A percentile compares a stretch with the other conserved stretches of the same genome.
phyloP scores from a whole-genome alignment of 1,140 invertebrate genomes.

The Tribolium castaneum region DNA sequence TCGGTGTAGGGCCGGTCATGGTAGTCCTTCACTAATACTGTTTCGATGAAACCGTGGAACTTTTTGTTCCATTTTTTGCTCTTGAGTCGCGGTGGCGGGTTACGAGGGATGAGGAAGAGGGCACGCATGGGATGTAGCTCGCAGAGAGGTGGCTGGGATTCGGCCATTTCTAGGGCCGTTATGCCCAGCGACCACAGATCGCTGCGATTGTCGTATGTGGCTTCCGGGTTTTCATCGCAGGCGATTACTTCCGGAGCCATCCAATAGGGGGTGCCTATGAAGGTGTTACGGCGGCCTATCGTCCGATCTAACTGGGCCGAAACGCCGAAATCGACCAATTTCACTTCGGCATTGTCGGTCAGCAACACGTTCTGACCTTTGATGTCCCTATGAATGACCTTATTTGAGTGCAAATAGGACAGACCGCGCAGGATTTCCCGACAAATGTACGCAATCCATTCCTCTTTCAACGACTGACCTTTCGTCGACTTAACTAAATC shows the following conservation, averaged over 20 bases:
- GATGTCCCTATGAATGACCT: conserved; percentile 99
- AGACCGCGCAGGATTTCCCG: conserved; percentile 96
- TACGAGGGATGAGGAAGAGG: conserved; percentile 97
- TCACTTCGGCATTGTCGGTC: conserved; percentile 99
- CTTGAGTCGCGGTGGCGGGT: conserved; percentile 95
- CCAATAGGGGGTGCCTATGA: conserved; percentile 99
- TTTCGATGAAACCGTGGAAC: conserved; percentile 90
- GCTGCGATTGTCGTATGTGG: conserved; percentile 99
- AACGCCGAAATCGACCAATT: conserved; percentile 99
- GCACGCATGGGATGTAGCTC: conserved; percentile 99
- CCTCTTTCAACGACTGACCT: conserved; percentile 97
- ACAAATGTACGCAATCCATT: conserved; percentile 99
- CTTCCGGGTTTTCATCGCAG: conserved; percentile 99
- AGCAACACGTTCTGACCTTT: conserved; percentile 99
- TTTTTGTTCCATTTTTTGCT: conserved; percentile 99
- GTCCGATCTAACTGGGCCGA: conserved; percentile 99
- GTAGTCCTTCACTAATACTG: conserved; percentile 96
- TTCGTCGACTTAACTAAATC: conserved; percentile 99
- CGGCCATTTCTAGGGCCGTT: conserved; percentile 99
- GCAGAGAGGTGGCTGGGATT: conserved; percentile 98
- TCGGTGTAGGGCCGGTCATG: conserved; percentile 98
- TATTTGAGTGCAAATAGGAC: conserved; percentile 97
- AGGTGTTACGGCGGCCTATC: conserved; percentile 98
- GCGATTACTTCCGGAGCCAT: conserved; percentile 98
- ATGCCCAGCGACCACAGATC: conserved; percentile 99